Evolutionary conservation across 2,888 invertebrate genomes (phyloP), one percentile per base, ranked within the genome.

Genomic region (Palloptera scutellata): DNA sequence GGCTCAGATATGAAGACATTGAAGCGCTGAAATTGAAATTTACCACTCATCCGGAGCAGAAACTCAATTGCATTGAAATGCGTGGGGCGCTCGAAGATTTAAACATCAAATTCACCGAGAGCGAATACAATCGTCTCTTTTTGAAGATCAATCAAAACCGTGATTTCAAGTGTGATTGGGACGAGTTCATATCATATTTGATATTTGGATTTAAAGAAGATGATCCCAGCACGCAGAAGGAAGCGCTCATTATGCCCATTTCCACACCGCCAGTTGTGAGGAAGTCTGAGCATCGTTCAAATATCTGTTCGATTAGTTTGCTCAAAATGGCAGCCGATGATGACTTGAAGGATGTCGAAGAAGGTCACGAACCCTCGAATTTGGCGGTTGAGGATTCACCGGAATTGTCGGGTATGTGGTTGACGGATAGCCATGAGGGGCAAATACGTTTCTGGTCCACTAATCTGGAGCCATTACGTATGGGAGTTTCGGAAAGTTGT

Each of bases 341-440:
- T 0, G 73, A 75, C 13, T 69, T 74, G 1, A 77, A 77, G 57
- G 78, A 78, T 54, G 73, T 75, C 0, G 42, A 73, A 1, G 78
- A 74, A 9, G 77, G 74, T n/a, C 61, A 67, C 1, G 76, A 74
- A 51, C 70, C 75, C 45, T 65, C 72, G 19, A 70, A 64, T 10
- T 72, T 76, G 55, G 75, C 74, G 5, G 70, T 70, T 11, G 76
- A 78, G 45, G 81, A 81, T 60, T 73, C 76, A 5, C 73, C 73
- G 0, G 80, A 89, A 71, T 86, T 88, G 72, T 88, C 88, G 68
- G 94, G 94, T 54, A 87, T 88, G 75, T 93, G 93, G 83, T 82
- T 93, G 71, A 91, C 93, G 0, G 89, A 89, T 42, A 93, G 93
- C 76, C 89, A 89, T 74, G 93, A 94, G 78, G 94, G 94, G 1